Evolutionary conservation across 2,888 invertebrate genomes (phyloP).

Genomic region (Elaeidobius kamerunicus): DNA sequence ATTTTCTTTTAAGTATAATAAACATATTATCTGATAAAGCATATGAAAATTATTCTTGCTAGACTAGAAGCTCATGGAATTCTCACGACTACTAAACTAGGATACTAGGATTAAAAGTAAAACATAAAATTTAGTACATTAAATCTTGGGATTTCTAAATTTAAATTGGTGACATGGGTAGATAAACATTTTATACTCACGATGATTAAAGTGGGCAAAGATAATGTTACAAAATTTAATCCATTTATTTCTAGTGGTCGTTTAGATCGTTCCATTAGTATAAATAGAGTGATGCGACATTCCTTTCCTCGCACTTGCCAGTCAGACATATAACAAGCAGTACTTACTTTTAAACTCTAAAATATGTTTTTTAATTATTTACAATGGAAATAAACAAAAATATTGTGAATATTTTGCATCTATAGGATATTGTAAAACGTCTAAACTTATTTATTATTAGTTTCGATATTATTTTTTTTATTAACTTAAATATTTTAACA

Average conservation of each 20-base stretch:
- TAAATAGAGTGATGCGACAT: conserved; percentile 1
- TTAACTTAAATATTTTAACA: too few relatives aligned
- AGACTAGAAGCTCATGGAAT: too few relatives aligned
- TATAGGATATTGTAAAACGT: too few relatives aligned
- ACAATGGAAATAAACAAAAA: too few relatives aligned
- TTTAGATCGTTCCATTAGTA: conserved; percentile 14
- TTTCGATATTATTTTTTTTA: background rate
- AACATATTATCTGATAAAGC: too few relatives aligned
- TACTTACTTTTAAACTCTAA: conserved; percentile 13
- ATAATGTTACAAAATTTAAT: background rate
- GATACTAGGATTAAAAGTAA: too few relatives aligned
- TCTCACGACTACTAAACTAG: too few relatives aligned
- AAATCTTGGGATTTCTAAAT: too few relatives aligned
- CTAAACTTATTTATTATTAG: too few relatives aligned
- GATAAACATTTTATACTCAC: conserved; percentile 4
- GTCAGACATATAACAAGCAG: conserved; percentile 5
- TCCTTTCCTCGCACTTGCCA: conserved; percentile 7
- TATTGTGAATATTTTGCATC: background rate
- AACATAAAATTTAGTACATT: too few relatives aligned
- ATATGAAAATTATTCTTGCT: too few relatives aligned
- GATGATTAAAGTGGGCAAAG: conserved; percentile 2
- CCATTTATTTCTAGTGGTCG: conserved; percentile 5
- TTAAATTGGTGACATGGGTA: background rate
- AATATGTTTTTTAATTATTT: background rate
- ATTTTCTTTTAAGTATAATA: too few relatives aligned